Percentiles rank a stretch among this genome's conserved stretches.
Evolutionary conservation across 2,888 invertebrate genomes (phyloP).

Genomic region (Thera britannica): DNA sequence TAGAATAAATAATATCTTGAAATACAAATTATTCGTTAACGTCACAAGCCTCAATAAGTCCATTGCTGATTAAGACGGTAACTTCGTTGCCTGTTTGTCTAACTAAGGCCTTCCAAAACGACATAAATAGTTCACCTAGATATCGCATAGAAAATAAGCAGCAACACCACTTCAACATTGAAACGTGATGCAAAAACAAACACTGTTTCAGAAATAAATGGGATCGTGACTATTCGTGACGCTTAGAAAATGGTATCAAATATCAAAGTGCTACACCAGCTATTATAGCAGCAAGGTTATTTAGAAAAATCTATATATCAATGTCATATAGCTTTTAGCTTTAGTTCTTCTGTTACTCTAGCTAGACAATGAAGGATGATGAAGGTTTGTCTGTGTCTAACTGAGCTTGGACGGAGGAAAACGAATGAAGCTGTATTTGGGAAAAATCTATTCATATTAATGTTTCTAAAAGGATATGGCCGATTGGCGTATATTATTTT

Average conservation of each 20-base stretch:
- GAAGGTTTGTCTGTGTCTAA: not conserved
- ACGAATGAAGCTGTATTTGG: not conserved
- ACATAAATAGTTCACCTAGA: too few species aligned
- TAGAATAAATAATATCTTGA: too few species aligned
- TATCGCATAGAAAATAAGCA: not conserved
- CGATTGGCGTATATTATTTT: too few species aligned
- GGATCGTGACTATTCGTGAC: slow-evolving; percentile 14
- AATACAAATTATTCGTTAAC: too few species aligned
- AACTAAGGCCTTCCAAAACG: too few species aligned
- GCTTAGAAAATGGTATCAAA: slow-evolving; percentile 16
- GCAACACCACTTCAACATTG: not conserved
- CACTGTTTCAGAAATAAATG: slow-evolving; percentile 7
- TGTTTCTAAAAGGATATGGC: too few species aligned
- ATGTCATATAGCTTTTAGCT: not conserved
- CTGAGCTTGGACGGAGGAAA: not conserved
- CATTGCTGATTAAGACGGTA: too few species aligned
- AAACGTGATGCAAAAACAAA: slow-evolving; percentile 17
- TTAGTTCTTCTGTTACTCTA: not conserved
- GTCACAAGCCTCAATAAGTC: too few species aligned
- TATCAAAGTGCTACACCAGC: slow-evolving; percentile 10
- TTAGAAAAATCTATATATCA: slow-evolving; percentile 3
- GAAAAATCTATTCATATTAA: not conserved
- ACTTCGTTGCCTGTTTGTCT: too few species aligned
- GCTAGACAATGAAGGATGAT: not conserved
- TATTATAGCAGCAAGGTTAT: not conserved